Evolutionary conservation across 1,140 invertebrate species (phyloP).

Genomic region (Apis florea): DNA sequence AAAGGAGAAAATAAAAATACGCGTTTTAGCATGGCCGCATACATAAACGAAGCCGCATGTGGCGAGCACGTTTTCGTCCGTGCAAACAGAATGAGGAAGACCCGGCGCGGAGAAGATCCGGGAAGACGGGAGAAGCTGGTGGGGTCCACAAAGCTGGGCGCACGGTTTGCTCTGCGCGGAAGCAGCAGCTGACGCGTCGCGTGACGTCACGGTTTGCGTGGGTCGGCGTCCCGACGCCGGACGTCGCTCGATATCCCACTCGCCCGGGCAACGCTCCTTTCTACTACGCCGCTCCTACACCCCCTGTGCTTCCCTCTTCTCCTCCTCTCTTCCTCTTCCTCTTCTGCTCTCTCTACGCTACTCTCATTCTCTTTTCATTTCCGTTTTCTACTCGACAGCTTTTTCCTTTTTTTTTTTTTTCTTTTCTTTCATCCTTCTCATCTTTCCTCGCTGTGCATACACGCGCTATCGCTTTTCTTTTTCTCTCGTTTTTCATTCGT

Average conservation of each 20-base stretch:
- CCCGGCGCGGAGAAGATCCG: conserved; percentile 37
- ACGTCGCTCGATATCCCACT: conserved; percentile 70
- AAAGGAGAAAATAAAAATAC: background rate
- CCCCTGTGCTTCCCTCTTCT: background rate
- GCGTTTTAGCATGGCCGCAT: background rate
- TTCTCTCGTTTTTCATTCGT: too few relatives aligned
- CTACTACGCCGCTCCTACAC: conserved; percentile 38
- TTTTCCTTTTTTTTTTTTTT: background rate
- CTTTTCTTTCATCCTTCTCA: background rate
- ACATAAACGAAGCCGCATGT: conserved; percentile 10
- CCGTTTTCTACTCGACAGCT: background rate
- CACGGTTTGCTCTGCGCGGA: conserved; percentile 56
- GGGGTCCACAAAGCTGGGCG: conserved; percentile 40
- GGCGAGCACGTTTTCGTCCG: conserved; percentile 38
- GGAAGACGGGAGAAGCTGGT: conserved; percentile 48
- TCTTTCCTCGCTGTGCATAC: rapidly evolving
- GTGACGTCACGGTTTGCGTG: conserved; percentile 74
- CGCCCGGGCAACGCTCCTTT: conserved; percentile 69
- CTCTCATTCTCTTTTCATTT: conserved; percentile 35
- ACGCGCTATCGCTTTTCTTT: background rate
- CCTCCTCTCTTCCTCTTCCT: background rate
- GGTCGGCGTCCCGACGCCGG: conserved; percentile 66
- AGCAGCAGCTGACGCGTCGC: conserved; percentile 72
- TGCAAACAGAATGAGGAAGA: conserved; percentile 50
- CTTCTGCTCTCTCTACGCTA: conserved; percentile 18